A percentile compares a stretch with the other conserved stretches of the same genome.
Conservation (phyloP, 2,113 vertebrate genomes). For the Pteronura brasiliensis region DNA sequence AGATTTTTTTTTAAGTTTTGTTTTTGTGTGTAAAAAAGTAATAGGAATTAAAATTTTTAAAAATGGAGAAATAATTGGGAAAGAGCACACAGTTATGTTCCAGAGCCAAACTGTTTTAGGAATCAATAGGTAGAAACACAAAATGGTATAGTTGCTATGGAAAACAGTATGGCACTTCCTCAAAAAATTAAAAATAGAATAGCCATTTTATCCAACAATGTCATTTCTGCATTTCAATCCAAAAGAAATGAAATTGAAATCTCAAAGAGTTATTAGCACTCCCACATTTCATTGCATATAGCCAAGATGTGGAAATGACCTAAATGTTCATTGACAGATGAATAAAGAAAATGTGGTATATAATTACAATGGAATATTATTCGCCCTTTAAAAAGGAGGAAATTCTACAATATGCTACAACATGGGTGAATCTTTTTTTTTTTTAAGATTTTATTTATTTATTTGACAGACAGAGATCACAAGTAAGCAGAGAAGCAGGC, state of each 20-base stretch:
- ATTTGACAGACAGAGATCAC: too few species aligned
- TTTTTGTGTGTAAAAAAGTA: neutral
- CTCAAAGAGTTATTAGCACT: neutral
- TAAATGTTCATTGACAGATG: neutral
- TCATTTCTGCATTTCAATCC: too few species aligned
- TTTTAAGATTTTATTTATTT: too few species aligned
- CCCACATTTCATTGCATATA: neutral
- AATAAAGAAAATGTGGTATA: neutral
- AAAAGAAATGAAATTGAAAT: neutral
- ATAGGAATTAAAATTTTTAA: neutral
- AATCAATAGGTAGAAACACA: neutral
- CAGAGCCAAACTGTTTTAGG: neutral
- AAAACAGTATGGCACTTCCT: too few species aligned
- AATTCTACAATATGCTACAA: neutral
- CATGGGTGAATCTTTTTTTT: neutral
- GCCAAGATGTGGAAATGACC: neutral
- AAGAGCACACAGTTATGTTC: neutral
- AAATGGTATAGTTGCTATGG: neutral
- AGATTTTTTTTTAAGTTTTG: neutral
- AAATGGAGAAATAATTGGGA: neutral
- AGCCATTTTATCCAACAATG: too few species aligned
- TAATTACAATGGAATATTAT: too few species aligned
- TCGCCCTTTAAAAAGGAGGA: too few species aligned
- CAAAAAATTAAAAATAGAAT: too few species aligned
- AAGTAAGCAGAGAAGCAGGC: too few species aligned